phyloP scores from a whole-genome alignment of 1,140 invertebrate species.

The Sinella curviseta region DNA sequence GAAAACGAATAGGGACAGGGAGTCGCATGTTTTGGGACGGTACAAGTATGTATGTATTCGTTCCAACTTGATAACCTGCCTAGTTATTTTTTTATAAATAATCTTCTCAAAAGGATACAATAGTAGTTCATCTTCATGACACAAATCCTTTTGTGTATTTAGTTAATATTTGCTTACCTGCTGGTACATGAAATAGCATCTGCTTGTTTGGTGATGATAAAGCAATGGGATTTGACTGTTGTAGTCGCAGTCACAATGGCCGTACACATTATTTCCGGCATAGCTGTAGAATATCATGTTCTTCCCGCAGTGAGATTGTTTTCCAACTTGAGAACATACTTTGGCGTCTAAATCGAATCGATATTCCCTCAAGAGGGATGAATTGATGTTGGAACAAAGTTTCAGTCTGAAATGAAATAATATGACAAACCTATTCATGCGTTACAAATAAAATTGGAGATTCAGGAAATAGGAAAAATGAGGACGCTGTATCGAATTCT shows the following conservation, averaged over 20 bases:
- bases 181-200: conserved; percentile 12
- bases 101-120: too few relatives aligned
- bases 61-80: too few relatives aligned
- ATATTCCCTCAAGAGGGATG: neutral
- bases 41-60: too few relatives aligned
- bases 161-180: too few relatives aligned
- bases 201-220: neutral
- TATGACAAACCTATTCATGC: neutral
- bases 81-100: too few relatives aligned
- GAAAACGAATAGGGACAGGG: too few relatives aligned
- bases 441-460: neutral
- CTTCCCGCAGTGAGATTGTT: neutral
- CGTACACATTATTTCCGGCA: neutral
- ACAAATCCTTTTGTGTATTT: too few relatives aligned
- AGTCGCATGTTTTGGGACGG: too few relatives aligned
- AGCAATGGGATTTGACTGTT: neutral
- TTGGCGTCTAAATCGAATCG: neutral
- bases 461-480: too few relatives aligned
- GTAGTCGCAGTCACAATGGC: conserved; percentile 15
- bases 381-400: conserved; percentile 4
- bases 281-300: conserved; percentile 14
- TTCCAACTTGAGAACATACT: neutral
- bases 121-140: too few relatives aligned
- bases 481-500: too few relatives aligned
- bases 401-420: neutral